Evolutionary conservation across 2,797 vertebrate species (phyloP), one percentile per base, ranked within the genome.

Genomic region (Cyprinella venusta): DNA sequence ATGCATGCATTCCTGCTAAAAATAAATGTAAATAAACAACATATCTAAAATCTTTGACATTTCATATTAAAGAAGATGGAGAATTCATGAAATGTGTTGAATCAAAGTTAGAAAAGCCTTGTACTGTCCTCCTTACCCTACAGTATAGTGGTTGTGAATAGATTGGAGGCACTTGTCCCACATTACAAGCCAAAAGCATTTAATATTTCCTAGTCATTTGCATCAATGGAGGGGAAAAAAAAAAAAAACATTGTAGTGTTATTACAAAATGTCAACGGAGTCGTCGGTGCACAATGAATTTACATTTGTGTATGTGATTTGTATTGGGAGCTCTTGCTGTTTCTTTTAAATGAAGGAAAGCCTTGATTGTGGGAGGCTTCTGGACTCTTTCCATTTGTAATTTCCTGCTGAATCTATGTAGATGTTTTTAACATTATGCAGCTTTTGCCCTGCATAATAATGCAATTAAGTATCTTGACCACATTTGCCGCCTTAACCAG

Each of bases 381-480:
- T 95, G 95, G 95, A 95, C 95, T 94, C 96, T 95, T 95, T 95
- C 93, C 95, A 96, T 97, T 95, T 96, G 96, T 97, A 97, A 97
- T 97, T 98, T 97, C 96, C 95, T 95, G 96, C 96, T 96, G 96
- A 97, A 96, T 97, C 95, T 94, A 94, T 95, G 95, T 96, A 95
- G 96, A 97, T 97, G 96, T 97, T 97, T 96, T 97, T 97, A 97
- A 97, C 96, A 97, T 96, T 95, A 95, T 93, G 96, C 95, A 96
- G 96, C 97, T 97, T 98, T 96, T 96, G 96, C 97, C 96, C 97
- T 96, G 96, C 15, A 42, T 97, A 98, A 97, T 94, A 94, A 96
- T 96, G 96, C 97, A 97, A 98, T 98, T 97, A 98, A 95, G 94
- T 95, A 94, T 95, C 94, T 94, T 95, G 94, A 95, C 95, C 94